Percentiles rank a stretch among this genome's conserved stretches.
These are phyloP conservation scores for Epinephelus lanceolatus DNA, from an alignment of 2,113 vertebrate species.

Conservation along the genomic window DNA sequence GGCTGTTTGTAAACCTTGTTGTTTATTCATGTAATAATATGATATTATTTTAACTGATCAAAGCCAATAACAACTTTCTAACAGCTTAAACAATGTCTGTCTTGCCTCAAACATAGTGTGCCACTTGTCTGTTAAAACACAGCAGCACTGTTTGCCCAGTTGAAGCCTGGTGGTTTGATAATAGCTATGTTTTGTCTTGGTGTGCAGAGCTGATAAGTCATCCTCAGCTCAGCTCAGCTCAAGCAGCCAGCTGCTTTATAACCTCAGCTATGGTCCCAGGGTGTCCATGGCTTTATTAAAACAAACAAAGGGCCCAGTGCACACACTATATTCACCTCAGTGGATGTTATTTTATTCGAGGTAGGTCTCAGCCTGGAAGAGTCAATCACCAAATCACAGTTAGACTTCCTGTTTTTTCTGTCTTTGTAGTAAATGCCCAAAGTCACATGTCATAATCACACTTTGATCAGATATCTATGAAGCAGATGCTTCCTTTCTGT, in stretches of 20 bases:
- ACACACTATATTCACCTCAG: background rate
- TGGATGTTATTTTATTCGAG: background rate
- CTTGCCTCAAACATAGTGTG: background rate
- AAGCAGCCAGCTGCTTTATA: constrained; percentile 36
- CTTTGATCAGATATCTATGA: background rate
- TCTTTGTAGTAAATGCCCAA: background rate
- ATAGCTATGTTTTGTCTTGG: constrained; percentile 27
- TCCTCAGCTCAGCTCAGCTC: constrained; percentile 1
- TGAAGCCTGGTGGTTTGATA: constrained; percentile 20
- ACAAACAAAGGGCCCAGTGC: constrained; percentile 40
- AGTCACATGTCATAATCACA: constrained; percentile 8
- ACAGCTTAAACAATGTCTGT: background rate
- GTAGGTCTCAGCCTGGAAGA: background rate
- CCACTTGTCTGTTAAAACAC: background rate
- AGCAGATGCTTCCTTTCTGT: background rate
- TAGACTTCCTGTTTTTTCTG: constrained; percentile 38
- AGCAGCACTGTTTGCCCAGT: constrained; percentile 6
- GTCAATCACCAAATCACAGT: constrained; percentile 37
- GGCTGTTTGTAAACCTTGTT: background rate
- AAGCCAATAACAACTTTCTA: background rate
- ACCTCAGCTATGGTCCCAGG: constrained; percentile 13
- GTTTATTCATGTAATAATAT: background rate
- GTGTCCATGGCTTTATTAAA: constrained; percentile 45
- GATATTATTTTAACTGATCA: background rate
- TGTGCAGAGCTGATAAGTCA: constrained; percentile 53